These are phyloP conservation scores for Agrotis clavis DNA, from an alignment of 2,888 invertebrate genomes.

Conservation along the genomic window DNA sequence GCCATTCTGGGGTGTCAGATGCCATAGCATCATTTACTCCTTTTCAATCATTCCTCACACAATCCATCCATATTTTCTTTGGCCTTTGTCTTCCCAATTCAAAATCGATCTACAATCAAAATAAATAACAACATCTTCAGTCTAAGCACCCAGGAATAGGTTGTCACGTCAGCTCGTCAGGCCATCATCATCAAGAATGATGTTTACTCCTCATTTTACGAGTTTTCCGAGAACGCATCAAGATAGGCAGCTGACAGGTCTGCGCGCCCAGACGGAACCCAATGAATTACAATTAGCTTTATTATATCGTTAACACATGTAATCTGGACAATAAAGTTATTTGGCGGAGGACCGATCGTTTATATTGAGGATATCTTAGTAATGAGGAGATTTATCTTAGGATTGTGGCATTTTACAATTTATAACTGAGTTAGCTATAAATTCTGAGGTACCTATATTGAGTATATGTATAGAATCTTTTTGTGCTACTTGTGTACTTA, in stretches of 20 bases:
- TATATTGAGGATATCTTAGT: constrained; percentile 16
- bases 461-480: not conserved
- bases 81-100: no score
- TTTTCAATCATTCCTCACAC: no score
- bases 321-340: constrained; percentile 51
- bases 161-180: constrained; percentile 22
- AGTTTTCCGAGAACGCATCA: constrained; percentile 45
- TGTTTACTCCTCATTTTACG: constrained; percentile 52
- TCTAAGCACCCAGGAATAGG: constrained; percentile 31
- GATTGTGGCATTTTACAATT: not conserved
- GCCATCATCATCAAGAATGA: constrained; percentile 44
- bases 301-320: constrained; percentile 54
- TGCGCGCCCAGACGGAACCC: constrained; percentile 13
- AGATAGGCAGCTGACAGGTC: constrained; percentile 42
- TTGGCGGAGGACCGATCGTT: constrained; percentile 24
- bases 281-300: constrained; percentile 58
- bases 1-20: no score
- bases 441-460: no score
- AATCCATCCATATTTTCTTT: no score
- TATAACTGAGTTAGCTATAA: no score
- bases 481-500: not conserved
- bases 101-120: not conserved
- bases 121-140: not conserved
- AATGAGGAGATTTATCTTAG: constrained; percentile 17
- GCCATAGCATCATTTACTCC: no score